phyloP scores from a whole-genome alignment of 1,140 invertebrate genomes.

The Harlomillsia oculata region DNA sequence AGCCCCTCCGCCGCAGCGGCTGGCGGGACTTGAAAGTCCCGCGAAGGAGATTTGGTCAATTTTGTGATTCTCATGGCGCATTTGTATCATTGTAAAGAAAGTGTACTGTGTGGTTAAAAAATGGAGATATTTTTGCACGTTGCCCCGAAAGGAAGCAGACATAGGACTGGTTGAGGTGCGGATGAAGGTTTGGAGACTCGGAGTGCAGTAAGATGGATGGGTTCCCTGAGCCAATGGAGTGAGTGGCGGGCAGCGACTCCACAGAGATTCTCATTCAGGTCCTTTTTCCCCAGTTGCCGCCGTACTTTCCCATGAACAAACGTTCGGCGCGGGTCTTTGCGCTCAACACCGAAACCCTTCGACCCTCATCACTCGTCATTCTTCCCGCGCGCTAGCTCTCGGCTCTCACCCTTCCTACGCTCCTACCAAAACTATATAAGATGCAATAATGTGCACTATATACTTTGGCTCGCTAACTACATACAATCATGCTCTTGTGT shows the following conservation, averaged over 20 bases:
- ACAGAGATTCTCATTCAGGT: constrained; percentile 3
- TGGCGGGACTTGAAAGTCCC: constrained; percentile 31
- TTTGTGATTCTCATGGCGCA: background rate
- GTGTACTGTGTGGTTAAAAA: no score
- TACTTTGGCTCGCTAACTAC: no score
- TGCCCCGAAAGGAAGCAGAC: constrained; percentile 5
- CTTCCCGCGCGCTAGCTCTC: constrained; percentile 5
- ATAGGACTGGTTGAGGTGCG: constrained; percentile 11
- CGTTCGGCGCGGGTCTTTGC: background rate
- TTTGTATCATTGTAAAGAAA: no score
- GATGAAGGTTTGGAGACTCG: constrained; percentile 7
- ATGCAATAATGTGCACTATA: no score
- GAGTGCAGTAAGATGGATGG: constrained; percentile 22
- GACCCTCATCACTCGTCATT: background rate
- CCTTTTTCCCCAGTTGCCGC: background rate
- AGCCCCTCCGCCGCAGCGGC: constrained; percentile 17
- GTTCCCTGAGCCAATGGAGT: constrained; percentile 29
- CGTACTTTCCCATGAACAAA: background rate
- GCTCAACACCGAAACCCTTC: constrained; percentile 5
- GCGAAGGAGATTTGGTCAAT: background rate
- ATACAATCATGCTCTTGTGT: no score
- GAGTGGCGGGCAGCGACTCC: constrained; percentile 24
- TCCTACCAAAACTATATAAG: no score
- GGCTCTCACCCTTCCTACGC: no score
- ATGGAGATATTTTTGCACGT: background rate